A percentile compares a stretch with the other conserved stretches of the same genome.
These are phyloP conservation scores for Myiopsitta monachus DNA, from an alignment of 2,113 vertebrate species.

Conservation along the genomic window DNA sequence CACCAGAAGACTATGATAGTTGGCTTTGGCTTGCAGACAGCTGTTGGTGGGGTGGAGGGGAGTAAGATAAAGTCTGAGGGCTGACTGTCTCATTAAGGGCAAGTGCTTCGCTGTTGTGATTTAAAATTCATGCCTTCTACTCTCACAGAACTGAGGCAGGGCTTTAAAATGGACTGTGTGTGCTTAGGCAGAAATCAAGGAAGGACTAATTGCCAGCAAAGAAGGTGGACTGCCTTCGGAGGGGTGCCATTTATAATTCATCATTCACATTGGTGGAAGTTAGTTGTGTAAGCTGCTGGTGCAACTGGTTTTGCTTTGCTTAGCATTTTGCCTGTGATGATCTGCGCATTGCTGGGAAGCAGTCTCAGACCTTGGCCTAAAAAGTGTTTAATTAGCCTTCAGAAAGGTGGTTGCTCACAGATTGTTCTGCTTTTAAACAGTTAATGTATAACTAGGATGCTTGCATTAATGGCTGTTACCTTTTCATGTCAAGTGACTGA, in stretches of 20 bases:
- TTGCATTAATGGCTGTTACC: not conserved
- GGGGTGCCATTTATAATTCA: not conserved
- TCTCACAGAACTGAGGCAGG: not conserved
- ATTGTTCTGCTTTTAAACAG: not conserved
- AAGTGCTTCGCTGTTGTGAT: not conserved
- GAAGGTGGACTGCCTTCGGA: not conserved
- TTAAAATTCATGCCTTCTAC: not conserved
- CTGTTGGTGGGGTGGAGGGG: not conserved
- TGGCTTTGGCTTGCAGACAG: not conserved
- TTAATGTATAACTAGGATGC: not conserved
- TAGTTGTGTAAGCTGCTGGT: not conserved
- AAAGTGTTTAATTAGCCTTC: not conserved
- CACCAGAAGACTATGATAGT: not conserved
- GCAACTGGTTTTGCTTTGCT: not conserved
- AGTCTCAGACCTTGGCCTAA: not conserved
- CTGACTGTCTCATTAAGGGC: not conserved
- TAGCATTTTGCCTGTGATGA: not conserved
- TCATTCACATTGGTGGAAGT: rapidly evolving
- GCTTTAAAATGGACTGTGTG: not conserved
- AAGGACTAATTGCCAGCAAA: not conserved
- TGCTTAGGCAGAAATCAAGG: not conserved
- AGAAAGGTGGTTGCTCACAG: not conserved
- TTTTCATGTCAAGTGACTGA: not conserved
- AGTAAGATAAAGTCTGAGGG: not conserved
- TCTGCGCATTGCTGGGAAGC: not conserved